A percentile compares a stretch with the other conserved stretches of the same genome.
Evolutionary conservation across 2,113 vertebrate genomes (phyloP).

Genomic region (Pelusios castaneus): DNA sequence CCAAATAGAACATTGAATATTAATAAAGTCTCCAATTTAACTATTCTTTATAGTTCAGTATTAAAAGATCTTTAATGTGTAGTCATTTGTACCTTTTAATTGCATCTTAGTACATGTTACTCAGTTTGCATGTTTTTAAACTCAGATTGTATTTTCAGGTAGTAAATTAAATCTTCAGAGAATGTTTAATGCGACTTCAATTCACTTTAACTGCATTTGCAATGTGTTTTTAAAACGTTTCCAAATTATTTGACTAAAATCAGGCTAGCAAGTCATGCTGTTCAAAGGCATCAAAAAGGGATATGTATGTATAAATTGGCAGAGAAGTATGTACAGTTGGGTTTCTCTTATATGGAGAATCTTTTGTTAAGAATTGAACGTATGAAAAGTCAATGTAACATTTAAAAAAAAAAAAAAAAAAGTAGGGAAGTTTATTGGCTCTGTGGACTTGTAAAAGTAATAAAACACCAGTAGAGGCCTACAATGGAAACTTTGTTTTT

Average conservation of each 20-base stretch:
- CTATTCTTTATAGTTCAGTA: slow-evolving; percentile 35
- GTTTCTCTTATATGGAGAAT: slow-evolving; percentile 38
- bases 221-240: slow-evolving; percentile 28
- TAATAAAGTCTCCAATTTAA: slow-evolving; percentile 42
- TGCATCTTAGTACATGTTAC: slow-evolving; percentile 45
- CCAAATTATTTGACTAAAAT: slow-evolving; percentile 5
- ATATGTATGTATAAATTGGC: slow-evolving; percentile 24
- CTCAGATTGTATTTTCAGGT: slow-evolving; percentile 63
- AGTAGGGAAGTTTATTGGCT: slow-evolving; percentile 45
- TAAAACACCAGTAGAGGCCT: slow-evolving; percentile 4
- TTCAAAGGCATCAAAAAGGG: slow-evolving; percentile 11
- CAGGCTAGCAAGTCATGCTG: slow-evolving; percentile 40
- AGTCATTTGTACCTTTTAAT: slow-evolving; percentile 41
- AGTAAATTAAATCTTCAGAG: slow-evolving; percentile 36
- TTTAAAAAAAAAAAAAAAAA: slow-evolving; percentile 4
- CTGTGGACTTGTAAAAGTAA: slow-evolving; percentile 46
- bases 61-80: slow-evolving; percentile 48
- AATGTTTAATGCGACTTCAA: slow-evolving; percentile 1
- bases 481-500: not conserved
- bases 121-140: slow-evolving; percentile 70
- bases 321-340: slow-evolving; percentile 33
- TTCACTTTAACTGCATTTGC: slow-evolving; percentile 39
- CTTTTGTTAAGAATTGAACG: slow-evolving; percentile 42
- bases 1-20: slow-evolving; percentile 39
- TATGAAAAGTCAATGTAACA: slow-evolving; percentile 29